Conservation (phyloP, 2,888 invertebrate species). For the Blastobasis lacticolella region DNA sequence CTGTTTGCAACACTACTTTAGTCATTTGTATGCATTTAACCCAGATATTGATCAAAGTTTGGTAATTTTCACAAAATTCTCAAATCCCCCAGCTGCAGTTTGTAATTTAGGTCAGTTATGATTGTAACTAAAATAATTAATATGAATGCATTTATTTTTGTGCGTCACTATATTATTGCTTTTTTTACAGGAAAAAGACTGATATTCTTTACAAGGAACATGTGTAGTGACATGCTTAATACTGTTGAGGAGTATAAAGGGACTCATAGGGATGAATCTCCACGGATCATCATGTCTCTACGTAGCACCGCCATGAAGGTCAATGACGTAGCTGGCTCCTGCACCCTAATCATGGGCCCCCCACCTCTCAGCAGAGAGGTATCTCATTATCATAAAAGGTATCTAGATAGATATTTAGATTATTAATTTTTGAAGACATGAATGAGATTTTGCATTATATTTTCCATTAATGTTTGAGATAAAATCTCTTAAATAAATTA, state of each 20-base stretch:
- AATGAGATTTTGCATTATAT: too few species aligned
- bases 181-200: conserved; percentile 39
- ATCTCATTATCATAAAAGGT: conserved; percentile 33
- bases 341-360: conserved; percentile 29
- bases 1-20: conserved; percentile 49
- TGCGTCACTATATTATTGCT: neutral
- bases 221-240: conserved; percentile 27
- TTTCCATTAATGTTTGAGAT: neutral
- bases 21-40: conserved; percentile 41
- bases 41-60: conserved; percentile 36
- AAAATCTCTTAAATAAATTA: neutral
- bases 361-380: conserved; percentile 30
- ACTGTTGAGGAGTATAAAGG: conserved; percentile 39
- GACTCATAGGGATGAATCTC: conserved; percentile 14
- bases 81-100: conserved; percentile 38
- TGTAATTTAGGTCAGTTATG: conserved; percentile 42
- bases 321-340: conserved; percentile 47
- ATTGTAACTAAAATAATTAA: neutral
- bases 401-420: conserved; percentile 26
- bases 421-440: too few species aligned
- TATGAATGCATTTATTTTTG: neutral
- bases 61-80: conserved; percentile 31
- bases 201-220: conserved; percentile 39
- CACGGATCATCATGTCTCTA: conserved; percentile 28
- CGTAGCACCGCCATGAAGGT: conserved; percentile 26